Percentiles rank a stretch among this genome's conserved stretches.
These are phyloP conservation scores for Oostethus manadensis DNA, from an alignment of 2,113 vertebrate species.

Conservation along the genomic window DNA sequence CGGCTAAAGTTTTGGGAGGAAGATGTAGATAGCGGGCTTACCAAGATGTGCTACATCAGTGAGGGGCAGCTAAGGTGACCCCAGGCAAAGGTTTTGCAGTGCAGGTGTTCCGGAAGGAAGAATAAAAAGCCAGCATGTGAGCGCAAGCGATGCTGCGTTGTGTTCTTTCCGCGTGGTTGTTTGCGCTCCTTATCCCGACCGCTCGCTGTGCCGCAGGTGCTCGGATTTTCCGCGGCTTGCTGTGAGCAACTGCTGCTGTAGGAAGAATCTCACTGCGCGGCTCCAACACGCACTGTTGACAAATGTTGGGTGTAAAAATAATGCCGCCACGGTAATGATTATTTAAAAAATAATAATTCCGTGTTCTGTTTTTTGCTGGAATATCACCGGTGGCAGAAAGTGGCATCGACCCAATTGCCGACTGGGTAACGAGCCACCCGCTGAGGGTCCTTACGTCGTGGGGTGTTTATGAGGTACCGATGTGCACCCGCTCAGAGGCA, in stretches of 20 bases:
- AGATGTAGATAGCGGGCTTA: slow-evolving; percentile 14
- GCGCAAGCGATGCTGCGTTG: not conserved
- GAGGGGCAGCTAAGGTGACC: slow-evolving; percentile 14
- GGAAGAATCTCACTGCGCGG: not conserved
- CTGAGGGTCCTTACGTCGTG: slow-evolving; percentile 29
- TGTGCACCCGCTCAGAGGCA: not conserved
- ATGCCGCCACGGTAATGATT: not conserved
- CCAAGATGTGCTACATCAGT: not conserved
- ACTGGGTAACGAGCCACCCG: slow-evolving; percentile 60
- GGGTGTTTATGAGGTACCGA: slow-evolving; percentile 32
- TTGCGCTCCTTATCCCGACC: slow-evolving; percentile 1
- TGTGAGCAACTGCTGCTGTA: not conserved
- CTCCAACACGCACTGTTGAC: not conserved
- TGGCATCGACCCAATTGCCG: slow-evolving; percentile 59
- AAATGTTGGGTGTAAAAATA: slow-evolving; percentile 9
- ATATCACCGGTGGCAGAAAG: slow-evolving; percentile 50
- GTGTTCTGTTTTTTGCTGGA: slow-evolving; percentile 17
- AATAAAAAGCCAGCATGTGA: not conserved
- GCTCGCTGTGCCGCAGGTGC: slow-evolving; percentile 10
- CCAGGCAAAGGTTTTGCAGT: slow-evolving; percentile 5
- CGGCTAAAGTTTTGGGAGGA: slow-evolving; percentile 14
- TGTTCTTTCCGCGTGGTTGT: not conserved
- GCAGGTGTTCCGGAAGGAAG: slow-evolving; percentile 5
- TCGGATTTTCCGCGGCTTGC: not conserved
- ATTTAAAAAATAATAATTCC: slow-evolving; percentile 20